Evolutionary conservation across 2,888 invertebrate genomes (phyloP).

Genomic region (Melanchra persicariae): DNA sequence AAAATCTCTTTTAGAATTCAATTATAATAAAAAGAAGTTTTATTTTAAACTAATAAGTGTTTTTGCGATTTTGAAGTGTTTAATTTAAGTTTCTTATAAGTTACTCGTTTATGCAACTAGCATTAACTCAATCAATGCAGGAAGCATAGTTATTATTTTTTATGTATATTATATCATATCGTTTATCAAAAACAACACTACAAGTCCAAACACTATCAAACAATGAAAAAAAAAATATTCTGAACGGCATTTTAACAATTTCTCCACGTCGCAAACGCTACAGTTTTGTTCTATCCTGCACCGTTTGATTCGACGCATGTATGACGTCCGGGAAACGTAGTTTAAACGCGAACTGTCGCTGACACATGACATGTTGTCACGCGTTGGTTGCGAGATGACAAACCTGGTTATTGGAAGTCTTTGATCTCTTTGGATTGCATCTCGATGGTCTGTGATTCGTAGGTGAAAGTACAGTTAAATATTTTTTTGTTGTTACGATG

Average conservation of each 20-base stretch:
- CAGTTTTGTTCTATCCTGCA: slow-evolving; percentile 33
- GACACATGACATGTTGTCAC: slow-evolving; percentile 67
- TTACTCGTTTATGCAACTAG: no score
- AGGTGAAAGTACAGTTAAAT: not conserved
- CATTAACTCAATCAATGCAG: no score
- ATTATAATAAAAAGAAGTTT: no score
- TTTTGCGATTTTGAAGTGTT: no score
- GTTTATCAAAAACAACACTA: not conserved
- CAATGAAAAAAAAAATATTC: slow-evolving; percentile 11
- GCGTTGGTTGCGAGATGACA: slow-evolving; percentile 24
- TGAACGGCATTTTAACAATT: slow-evolving; percentile 39
- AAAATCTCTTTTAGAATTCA: not conserved
- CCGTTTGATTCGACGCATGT: slow-evolving; percentile 45
- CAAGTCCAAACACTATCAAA: not conserved
- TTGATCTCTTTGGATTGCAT: not conserved
- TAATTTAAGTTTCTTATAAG: no score
- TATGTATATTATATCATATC: no score
- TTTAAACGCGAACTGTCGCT: slow-evolving; percentile 65
- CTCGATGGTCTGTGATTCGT: not conserved
- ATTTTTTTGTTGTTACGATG: not conserved
- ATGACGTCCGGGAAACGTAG: slow-evolving; percentile 52
- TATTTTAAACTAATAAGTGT: not conserved
- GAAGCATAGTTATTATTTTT: not conserved
- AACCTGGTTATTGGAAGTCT: not conserved
- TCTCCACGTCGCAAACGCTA: slow-evolving; percentile 20